phyloP scores from a whole-genome alignment of 2,797 vertebrate species.

The Acanthis flammea region DNA sequence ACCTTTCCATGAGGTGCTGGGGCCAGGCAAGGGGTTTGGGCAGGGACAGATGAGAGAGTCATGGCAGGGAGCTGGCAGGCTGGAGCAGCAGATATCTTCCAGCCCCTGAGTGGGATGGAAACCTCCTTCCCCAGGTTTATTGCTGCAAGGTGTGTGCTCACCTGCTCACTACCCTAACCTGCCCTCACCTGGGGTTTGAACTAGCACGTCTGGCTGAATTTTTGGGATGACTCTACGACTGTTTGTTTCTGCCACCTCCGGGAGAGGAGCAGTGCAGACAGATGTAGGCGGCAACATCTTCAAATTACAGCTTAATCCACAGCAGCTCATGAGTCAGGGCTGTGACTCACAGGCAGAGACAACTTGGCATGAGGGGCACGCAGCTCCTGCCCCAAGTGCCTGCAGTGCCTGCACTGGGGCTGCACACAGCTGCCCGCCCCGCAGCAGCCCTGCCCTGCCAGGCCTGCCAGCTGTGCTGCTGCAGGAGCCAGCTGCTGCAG shows the following conservation, averaged over 20 bases:
- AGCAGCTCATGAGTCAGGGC: constrained; percentile 16
- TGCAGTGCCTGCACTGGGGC: not conserved
- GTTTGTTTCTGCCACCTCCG: constrained; percentile 41
- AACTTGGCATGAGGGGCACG: not conserved
- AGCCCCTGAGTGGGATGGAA: not conserved
- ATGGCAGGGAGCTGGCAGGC: not conserved
- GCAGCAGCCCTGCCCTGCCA: not conserved
- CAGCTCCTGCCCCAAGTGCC: not conserved
- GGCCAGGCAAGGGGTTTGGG: not conserved
- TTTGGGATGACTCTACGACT: not conserved
- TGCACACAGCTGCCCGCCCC: rapidly evolving
- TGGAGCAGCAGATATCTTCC: not conserved
- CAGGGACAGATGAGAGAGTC: not conserved
- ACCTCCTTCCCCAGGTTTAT: not conserved
- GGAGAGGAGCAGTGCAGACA: not conserved
- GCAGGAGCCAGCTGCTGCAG: not conserved
- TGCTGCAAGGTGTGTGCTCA: not conserved
- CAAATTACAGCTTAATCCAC: constrained; percentile 26
- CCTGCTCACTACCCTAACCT: not conserved
- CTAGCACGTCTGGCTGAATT: not conserved
- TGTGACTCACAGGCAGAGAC: constrained; percentile 28
- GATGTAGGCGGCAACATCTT: constrained; percentile 19
- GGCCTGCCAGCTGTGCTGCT: rapidly evolving
- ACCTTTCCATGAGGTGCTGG: not conserved
- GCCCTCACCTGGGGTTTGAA: not conserved